Evolutionary conservation across 1,140 invertebrate species (phyloP).

Genomic region (Trichonephila clavata): DNA sequence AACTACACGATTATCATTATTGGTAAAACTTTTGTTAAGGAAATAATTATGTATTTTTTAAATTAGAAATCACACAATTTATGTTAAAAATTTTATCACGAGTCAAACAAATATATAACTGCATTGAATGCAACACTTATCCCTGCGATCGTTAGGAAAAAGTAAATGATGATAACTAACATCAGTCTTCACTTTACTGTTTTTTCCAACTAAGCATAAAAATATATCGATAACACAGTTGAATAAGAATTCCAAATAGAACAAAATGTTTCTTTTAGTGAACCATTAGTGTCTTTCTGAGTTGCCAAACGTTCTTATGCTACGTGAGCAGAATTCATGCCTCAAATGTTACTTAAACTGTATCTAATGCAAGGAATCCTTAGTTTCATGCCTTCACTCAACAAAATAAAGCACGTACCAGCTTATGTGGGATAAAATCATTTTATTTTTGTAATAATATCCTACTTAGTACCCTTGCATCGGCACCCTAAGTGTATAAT

Average conservation of each 20-base stretch:
- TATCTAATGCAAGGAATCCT: background rate
- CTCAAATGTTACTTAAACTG: slow-evolving; percentile 26
- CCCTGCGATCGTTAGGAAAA: background rate
- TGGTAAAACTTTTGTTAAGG: too few relatives aligned
- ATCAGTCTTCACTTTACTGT: background rate
- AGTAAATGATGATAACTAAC: background rate
- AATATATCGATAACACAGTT: background rate
- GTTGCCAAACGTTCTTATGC: background rate
- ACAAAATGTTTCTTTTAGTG: slow-evolving; percentile 28
- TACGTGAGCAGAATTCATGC: slow-evolving; percentile 12
- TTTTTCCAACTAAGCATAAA: slow-evolving; percentile 3
- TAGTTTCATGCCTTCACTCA: background rate
- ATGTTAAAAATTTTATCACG: background rate
- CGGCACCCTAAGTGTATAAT: slow-evolving; percentile 7
- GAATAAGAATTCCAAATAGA: slow-evolving; percentile 4
- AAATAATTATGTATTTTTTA: too few relatives aligned
- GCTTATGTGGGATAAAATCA: slow-evolving; percentile 27
- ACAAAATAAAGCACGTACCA: slow-evolving; percentile 34
- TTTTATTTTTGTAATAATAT: slow-evolving; percentile 32
- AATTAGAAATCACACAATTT: too few relatives aligned
- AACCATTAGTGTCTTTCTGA: slow-evolving; percentile 30
- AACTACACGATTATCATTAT: too few relatives aligned
- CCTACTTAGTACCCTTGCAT: background rate
- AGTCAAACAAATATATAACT: background rate
- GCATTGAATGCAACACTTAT: background rate